Base-by-base conservation (phyloP, 2,797 vertebrate genomes). In the Garrulus glandarius region DNA sequence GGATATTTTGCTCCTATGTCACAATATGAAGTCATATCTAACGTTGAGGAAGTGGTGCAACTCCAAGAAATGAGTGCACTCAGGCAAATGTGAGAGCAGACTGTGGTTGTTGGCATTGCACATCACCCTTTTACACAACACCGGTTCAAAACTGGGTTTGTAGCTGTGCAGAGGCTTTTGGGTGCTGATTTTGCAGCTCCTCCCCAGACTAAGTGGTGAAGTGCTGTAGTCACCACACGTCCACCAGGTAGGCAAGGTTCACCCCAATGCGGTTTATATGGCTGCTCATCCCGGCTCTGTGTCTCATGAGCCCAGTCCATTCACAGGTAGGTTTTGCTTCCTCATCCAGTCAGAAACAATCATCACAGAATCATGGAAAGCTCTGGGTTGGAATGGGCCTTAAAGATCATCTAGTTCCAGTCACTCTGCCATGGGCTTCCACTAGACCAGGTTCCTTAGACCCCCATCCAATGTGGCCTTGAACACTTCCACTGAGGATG, bases 231-330 rank as follows among this genome's bases (percentile, higher is more conserved):
- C 26, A 60, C 44, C 34, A 39, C 46, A 22, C 7, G 12, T 15
- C 27, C n/a, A 30, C 6, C 5, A n/a, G 67, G 17, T 37, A 32
- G 1, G 6, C 7, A 30, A 29, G 61, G 10, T 32, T 49, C 49
- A 55, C n/a, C 9, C 47, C 26, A 19, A 1, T 5, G 8, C 34
- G 30, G 32, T 39, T 87, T 30, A 7, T 39, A 15, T 30, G 60
- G 55, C 53, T 4, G 5, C 4, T n/a, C 1, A 3, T 76, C 39
- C 52, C 46, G 50, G 10, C 27, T 52, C 30, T 59, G 27, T 57
- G 59, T 30, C 46, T 75, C 0, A 1, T 29, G 41, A 55, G 43
- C 43, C 27, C 36, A 9, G 2, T 59, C 43, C 5, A 0, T 84
- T 56, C 47, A 37, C 9, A 3, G 17, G 11, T 13, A 36, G 50